phyloP scores from a whole-genome alignment of 2,113 vertebrate species.

The Morphnarchus princeps region DNA sequence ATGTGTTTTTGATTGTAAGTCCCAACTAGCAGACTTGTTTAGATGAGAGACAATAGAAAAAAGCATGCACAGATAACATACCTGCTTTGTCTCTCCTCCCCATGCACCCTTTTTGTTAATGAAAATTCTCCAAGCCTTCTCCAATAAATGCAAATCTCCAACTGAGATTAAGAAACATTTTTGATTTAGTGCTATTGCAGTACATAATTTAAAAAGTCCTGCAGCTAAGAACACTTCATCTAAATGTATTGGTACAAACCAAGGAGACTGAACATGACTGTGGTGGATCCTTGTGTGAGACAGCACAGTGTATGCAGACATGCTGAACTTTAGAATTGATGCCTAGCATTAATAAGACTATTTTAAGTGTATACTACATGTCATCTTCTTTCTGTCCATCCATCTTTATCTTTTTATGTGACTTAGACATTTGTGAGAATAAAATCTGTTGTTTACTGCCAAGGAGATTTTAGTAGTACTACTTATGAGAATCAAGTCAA shows the following conservation, averaged over 20 bases:
- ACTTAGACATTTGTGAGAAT: background rate
- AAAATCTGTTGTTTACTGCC: background rate
- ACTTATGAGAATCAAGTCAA: background rate
- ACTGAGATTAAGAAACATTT: background rate
- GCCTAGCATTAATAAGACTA: background rate
- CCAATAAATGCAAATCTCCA: background rate
- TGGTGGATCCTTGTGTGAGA: background rate
- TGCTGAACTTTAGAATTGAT: background rate
- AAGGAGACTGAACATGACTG: background rate
- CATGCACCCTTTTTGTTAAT: background rate
- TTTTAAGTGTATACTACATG: background rate
- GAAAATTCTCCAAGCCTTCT: background rate
- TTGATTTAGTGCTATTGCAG: background rate
- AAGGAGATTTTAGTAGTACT: background rate
- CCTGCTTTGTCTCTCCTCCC: background rate
- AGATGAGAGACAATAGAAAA: background rate
- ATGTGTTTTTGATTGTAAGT: background rate
- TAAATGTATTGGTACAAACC: background rate
- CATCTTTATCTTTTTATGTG: background rate
- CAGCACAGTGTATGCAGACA: background rate
- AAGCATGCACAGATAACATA: background rate
- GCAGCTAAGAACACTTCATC: background rate
- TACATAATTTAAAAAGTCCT: background rate
- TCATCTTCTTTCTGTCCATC: background rate
- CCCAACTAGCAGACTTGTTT: background rate